phyloP scores from a whole-genome alignment of 2,888 invertebrate species.

The Scrobipalpa costella region DNA sequence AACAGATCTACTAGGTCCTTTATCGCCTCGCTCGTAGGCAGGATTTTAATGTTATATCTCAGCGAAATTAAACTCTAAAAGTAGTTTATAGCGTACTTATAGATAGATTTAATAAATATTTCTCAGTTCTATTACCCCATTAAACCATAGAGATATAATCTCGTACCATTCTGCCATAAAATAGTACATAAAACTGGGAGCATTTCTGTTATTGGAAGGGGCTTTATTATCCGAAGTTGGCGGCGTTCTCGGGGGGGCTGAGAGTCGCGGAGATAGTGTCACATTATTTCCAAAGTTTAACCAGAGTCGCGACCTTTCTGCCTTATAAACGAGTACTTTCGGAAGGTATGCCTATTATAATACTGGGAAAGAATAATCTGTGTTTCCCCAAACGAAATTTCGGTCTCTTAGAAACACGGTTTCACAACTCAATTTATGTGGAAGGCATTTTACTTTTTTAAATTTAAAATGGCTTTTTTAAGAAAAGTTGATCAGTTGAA shows the following conservation, averaged over 20 bases:
- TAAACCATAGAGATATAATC: conserved; percentile 4
- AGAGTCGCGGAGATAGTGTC: conserved; percentile 37
- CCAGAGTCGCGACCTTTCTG: conserved; percentile 17
- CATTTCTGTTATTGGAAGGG: conserved; percentile 33
- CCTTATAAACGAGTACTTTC: conserved; percentile 22
- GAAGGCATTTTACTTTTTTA: too few species aligned
- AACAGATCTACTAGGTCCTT: too few species aligned
- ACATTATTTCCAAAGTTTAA: conserved; percentile 42
- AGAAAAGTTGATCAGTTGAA: too few species aligned
- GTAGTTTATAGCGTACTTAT: background rate
- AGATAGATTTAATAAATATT: background rate
- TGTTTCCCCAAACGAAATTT: too few species aligned
- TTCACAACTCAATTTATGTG: too few species aligned
- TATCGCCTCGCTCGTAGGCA: too few species aligned
- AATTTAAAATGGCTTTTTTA: too few species aligned
- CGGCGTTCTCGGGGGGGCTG: conserved; percentile 28
- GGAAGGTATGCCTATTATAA: conserved; percentile 11
- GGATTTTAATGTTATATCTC: too few species aligned
- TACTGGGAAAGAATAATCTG: background rate
- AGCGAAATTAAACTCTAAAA: background rate
- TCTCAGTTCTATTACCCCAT: conserved; percentile 2
- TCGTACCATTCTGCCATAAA: conserved; percentile 19
- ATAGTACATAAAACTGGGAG: conserved; percentile 27
- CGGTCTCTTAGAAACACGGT: too few species aligned
- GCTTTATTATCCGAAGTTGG: conserved; percentile 33